phyloP scores from a whole-genome alignment of 2,888 invertebrate genomes.

The Hyalella azteca region DNA sequence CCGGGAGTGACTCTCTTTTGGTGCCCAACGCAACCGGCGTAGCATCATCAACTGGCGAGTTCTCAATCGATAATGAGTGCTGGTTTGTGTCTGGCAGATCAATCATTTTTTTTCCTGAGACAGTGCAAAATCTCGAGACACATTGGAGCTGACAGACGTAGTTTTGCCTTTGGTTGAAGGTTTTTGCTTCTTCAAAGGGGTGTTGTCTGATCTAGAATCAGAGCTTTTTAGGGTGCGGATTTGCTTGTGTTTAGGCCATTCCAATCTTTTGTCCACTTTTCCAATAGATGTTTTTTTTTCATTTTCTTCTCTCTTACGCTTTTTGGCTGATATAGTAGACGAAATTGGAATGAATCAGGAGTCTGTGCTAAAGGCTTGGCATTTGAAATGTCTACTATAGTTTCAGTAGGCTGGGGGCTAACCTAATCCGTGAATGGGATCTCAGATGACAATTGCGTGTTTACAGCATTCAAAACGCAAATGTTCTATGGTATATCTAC shows the following conservation, averaged over 20 bases:
- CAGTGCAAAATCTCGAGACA: too few species aligned
- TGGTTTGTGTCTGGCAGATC: not conserved
- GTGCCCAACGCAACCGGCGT: not conserved
- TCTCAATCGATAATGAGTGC: too few species aligned
- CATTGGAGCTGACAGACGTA: not conserved
- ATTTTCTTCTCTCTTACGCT: not conserved
- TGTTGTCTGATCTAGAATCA: not conserved
- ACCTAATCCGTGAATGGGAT: not conserved
- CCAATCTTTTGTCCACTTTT: not conserved
- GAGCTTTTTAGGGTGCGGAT: not conserved
- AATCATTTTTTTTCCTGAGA: not conserved
- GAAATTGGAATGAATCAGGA: not conserved
- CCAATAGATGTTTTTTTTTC: too few species aligned
- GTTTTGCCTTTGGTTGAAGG: not conserved
- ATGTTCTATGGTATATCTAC: not conserved
- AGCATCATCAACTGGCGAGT: not conserved
- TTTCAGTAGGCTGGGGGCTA: not conserved
- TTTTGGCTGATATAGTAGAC: not conserved
- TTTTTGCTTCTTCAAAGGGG: not conserved
- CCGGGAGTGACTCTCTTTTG: constrained; percentile 31
- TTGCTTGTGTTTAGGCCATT: not conserved
- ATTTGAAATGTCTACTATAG: not conserved
- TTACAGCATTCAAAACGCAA: not conserved
- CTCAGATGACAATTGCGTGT: not conserved
- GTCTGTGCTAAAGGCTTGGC: too few species aligned